Base-by-base conservation (phyloP, 1,140 invertebrate species). In the Trinorchestia longiramus region DNA sequence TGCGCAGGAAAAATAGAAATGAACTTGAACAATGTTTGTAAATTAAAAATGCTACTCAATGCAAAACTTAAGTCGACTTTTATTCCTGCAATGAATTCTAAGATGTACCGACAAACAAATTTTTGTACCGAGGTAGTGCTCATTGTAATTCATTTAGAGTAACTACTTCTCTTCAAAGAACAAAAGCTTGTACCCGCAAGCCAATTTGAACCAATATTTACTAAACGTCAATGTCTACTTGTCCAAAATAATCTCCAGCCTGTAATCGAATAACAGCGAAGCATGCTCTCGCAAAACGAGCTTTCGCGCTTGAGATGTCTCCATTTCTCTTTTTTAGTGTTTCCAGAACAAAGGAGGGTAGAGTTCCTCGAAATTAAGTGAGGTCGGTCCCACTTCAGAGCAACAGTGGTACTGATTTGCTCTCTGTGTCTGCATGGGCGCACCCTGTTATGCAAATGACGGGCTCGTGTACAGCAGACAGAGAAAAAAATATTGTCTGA, bases 251-350 rank as follows among this genome's bases (percentile, higher is more conserved):
- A 41, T n/a, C 62, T 77, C 62, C 1, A 3, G 62, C 62, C 36
- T 28, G 62, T 28, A 77, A 77, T 77, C 62, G 62, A 77, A 77
- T 77, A 77, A 77, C 62, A 77, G 62, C 62, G 8, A 23, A 23
- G 62, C 62, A 77, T 11, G 62, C 62, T 77, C 62, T 77, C 28
- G 62, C 62, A 77, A 77, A 77, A 36, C 62, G 62, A 15, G 62
- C 62, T 77, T 77, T 11, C 62, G 62, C 62, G 62, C 62, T 77
- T 77, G 62, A 77, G 62, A 77, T 77, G 62, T 77, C 62, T 77
- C 62, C 62, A 77, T 77, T 77, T 77, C 62, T 77, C 62, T 77
- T 77, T 77, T 77, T 77, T 77, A 77, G 62, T 77, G 62, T 77
- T 77, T 77, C 62, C 62, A 77, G 62, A 77, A 77, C 62, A 77